Evolutionary conservation across 2,113 vertebrate genomes (phyloP).

Genomic region (Bambusicola thoracicus): DNA sequence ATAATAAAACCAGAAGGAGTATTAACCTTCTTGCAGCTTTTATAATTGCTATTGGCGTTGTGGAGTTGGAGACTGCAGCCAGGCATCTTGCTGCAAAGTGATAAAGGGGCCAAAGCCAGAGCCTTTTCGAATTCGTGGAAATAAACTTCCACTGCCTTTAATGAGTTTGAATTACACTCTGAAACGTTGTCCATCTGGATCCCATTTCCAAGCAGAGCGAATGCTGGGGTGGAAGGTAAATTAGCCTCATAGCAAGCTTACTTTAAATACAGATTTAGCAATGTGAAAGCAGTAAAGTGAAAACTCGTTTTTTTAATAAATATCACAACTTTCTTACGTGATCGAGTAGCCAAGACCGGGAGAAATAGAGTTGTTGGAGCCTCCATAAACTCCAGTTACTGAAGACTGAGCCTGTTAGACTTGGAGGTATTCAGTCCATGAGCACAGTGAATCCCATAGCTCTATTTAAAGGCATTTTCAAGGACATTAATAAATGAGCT

Average conservation of each 20-base stretch:
- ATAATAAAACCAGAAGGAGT: conserved; percentile 3
- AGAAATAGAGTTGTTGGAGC: not conserved
- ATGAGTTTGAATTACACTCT: not conserved
- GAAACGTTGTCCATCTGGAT: not conserved
- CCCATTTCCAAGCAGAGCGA: not conserved
- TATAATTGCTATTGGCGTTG: not conserved
- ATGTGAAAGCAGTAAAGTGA: not conserved
- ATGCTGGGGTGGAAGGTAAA: not conserved
- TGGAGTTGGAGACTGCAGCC: fast-evolving
- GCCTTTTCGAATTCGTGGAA: not conserved
- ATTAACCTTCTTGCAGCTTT: not conserved
- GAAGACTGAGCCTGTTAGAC: not conserved
- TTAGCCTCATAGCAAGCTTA: not conserved
- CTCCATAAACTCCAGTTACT: not conserved
- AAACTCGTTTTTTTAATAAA: not conserved
- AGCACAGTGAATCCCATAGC: not conserved
- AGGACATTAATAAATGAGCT: not conserved
- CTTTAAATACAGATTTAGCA: not conserved
- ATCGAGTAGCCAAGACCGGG: not conserved
- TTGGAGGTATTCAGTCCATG: not conserved
- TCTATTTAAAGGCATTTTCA: not conserved
- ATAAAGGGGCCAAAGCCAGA: not conserved
- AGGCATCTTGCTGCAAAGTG: not conserved
- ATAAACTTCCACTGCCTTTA: not conserved
- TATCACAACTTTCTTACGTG: not conserved